phyloP scores from a whole-genome alignment of 2,888 invertebrate genomes.

The Allophyes oxyacanthae region DNA sequence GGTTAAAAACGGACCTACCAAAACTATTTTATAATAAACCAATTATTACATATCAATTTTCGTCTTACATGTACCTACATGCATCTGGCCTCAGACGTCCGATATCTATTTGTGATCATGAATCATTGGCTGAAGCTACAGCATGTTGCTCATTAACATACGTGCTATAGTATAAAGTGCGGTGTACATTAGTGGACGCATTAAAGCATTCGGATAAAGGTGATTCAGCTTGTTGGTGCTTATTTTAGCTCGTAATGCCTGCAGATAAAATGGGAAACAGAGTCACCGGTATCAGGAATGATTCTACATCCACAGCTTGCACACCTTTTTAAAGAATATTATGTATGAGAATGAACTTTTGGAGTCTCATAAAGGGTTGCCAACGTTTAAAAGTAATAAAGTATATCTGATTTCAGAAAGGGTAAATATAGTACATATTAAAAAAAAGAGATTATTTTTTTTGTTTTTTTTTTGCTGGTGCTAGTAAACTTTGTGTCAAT shows the following conservation, averaged over 20 bases:
- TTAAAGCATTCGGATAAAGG: slow-evolving; percentile 35
- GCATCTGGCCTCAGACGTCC: slow-evolving; percentile 28
- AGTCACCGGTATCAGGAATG: slow-evolving; percentile 2
- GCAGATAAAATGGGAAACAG: not conserved
- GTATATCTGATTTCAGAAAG: no score
- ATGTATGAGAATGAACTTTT: no score
- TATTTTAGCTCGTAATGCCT: slow-evolving; percentile 28
- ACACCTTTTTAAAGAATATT: no score
- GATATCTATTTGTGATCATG: slow-evolving; percentile 58
- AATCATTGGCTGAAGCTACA: slow-evolving; percentile 60
- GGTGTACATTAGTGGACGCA: slow-evolving; percentile 20
- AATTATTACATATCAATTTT: slow-evolving; percentile 2
- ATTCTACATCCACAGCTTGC: no score
- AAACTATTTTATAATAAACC: slow-evolving; percentile 4
- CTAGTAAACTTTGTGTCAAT: no score
- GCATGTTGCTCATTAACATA: slow-evolving; percentile 66
- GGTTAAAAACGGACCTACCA: no score
- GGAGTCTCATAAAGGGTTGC: no score
- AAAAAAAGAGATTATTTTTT: no score
- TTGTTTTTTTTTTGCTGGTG: no score
- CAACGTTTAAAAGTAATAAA: no score
- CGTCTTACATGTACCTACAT: not conserved
- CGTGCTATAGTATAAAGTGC: slow-evolving; percentile 19
- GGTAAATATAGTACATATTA: no score
- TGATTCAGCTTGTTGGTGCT: slow-evolving; percentile 39